A percentile compares a stretch with the other conserved stretches of the same genome.
Evolutionary conservation across 1,140 invertebrate species (phyloP).

Genomic region (Teleogryllus occipitalis): DNA sequence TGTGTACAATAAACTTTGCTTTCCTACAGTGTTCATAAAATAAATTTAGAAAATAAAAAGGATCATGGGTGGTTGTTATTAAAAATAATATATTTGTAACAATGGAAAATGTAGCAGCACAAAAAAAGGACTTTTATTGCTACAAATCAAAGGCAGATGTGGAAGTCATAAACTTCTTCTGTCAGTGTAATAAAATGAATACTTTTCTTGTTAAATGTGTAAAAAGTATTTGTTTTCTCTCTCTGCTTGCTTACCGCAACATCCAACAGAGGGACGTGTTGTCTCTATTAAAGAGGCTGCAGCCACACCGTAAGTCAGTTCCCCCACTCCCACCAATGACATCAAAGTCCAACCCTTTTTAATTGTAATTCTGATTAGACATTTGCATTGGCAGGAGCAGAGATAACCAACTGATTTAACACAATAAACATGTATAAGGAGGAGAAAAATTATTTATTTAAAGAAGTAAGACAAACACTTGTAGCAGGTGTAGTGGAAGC

Average conservation of each 20-base stretch:
- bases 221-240: neutral
- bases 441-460: neutral
- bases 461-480: neutral
- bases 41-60: neutral
- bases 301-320: slow-evolving; percentile 8
- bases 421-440: neutral
- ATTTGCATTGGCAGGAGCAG: slow-evolving; percentile 21
- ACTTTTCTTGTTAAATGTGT: neutral
- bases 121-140: too few relatives aligned
- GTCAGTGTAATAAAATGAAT: neutral
- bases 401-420: slow-evolving; percentile 13
- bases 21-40: neutral
- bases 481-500: neutral
- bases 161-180: neutral
- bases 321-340: slow-evolving; percentile 18
- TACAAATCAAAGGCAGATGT: too few relatives aligned
- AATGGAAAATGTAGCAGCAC: too few relatives aligned
- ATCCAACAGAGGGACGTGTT: neutral
- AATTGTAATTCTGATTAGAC: slow-evolving; percentile 18
- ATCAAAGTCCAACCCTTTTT: slow-evolving; percentile 19
- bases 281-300: neutral
- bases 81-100: too few relatives aligned
- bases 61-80: neutral
- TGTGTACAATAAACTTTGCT: neutral
- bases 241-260: slow-evolving; percentile 12